Evolutionary conservation across 1,140 invertebrate species (phyloP).

Genomic region (Drosophila sulfurigaster): DNA sequence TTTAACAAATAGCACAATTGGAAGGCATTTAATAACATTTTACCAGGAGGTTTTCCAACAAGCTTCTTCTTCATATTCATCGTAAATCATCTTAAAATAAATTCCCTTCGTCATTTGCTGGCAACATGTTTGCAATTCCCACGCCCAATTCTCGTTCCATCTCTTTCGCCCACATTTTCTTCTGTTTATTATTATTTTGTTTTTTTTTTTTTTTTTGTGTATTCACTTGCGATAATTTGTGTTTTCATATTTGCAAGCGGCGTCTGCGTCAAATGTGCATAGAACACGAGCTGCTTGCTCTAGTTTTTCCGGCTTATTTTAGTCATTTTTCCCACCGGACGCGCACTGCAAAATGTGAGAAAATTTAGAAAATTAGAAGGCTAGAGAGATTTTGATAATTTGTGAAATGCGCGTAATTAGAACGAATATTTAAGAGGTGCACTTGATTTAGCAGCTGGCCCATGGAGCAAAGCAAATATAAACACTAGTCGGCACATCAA

Average conservation of each 20-base stretch:
- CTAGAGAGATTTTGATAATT: conserved; percentile 20
- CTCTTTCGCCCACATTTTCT: neutral
- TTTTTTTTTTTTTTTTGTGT: conserved; percentile 11
- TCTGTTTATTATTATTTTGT: conserved; percentile 1
- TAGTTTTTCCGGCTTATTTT: conserved; percentile 75
- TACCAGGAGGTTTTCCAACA: conserved; percentile 12
- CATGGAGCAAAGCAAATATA: conserved; percentile 25
- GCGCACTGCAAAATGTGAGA: conserved; percentile 28
- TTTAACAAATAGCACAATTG: conserved; percentile 41
- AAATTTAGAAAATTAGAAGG: conserved; percentile 20
- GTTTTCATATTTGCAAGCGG: conserved; percentile 56
- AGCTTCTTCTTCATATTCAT: neutral
- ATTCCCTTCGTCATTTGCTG: conserved; percentile 74
- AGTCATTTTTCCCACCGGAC: conserved; percentile 25
- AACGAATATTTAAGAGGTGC: conserved; percentile 45
- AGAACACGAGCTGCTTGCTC: conserved; percentile 65
- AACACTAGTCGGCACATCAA: conserved; percentile 26
- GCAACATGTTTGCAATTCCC: conserved; percentile 70
- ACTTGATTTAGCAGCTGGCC: conserved; percentile 49
- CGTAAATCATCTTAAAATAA: conserved; percentile 59
- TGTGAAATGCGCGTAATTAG: conserved; percentile 50
- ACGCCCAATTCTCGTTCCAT: conserved; percentile 38
- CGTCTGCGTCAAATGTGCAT: conserved; percentile 53
- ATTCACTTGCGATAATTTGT: conserved; percentile 26
- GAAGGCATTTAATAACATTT: conserved; percentile 18